Evolutionary conservation across 2,113 vertebrate genomes (phyloP), one percentile per base, ranked within the genome.

Genomic region (Oncorhynchus tshawytscha): DNA sequence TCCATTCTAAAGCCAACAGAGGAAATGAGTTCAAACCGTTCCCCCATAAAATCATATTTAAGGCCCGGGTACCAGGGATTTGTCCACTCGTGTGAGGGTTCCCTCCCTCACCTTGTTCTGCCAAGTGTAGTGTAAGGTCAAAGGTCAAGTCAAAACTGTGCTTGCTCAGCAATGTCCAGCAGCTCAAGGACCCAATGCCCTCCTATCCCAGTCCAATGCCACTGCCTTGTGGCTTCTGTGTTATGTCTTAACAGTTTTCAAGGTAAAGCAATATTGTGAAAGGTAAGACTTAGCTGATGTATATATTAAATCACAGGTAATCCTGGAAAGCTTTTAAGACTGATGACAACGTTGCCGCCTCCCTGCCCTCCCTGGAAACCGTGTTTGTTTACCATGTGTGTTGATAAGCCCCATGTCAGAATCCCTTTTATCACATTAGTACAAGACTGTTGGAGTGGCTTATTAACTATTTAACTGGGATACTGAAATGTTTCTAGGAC

Each of bases 401-500:
- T 87, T 88, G 83, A 89, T 88, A 89, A 87, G 81, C 84, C 78
- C 77, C 31, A 78, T 86, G 87, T 92, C 90, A 87, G 83, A 88
- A 84, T 79, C 84, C 86, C 79, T 90, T 80, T 86, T 81, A 82
- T 92, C 82, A 80, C 82, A 85, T 89, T 86, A 88, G 69, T 81
- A 78, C 72, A 54, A 65, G 65, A 69, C 71, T 48, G 34, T 29
- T 68, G 51, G 71, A 77, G 82, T 68, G 80, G 79, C 86, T 89
- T 84, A 89, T 92, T 87, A 90, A 92, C 75, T 89, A 90, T 92
- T 92, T 81, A 92, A 81, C 66, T 77, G 76, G 81, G 81, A 87
- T 87, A 89, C 84, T 89, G 80, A 87, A 87, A 80, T 80, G 57
- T 90, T 92, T 88, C 90, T 89, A 77, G 88, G 88, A 87, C 85